Percentiles rank a stretch among this genome's conserved stretches.
These are phyloP conservation scores for Crepidodera aurea DNA, from an alignment of 2,888 invertebrate species.

Conservation along the genomic window DNA sequence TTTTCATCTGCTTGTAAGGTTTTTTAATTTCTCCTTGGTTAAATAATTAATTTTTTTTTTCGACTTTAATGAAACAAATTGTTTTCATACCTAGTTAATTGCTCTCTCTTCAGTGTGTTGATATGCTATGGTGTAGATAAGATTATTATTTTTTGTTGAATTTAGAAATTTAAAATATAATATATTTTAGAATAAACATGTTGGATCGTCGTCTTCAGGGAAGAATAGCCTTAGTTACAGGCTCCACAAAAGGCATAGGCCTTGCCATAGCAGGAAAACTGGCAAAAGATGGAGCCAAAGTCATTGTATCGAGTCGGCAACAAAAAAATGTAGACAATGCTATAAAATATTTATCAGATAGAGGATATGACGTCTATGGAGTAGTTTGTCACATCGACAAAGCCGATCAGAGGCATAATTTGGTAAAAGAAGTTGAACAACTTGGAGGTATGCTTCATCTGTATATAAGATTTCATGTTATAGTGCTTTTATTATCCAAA, in stretches of 20 bases:
- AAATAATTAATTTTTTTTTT: too few species aligned
- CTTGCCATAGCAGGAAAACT: slow-evolving; percentile 88
- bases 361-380: slow-evolving; percentile 67
- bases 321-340: slow-evolving; percentile 85
- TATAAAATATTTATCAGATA: slow-evolving; percentile 71
- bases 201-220: background rate
- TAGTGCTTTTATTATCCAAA: too few species aligned
- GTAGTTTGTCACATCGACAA: slow-evolving; percentile 92
- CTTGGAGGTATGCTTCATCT: slow-evolving; percentile 26
- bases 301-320: slow-evolving; percentile 91
- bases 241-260: slow-evolving; percentile 92
- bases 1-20: too few species aligned
- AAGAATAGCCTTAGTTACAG: slow-evolving; percentile 81
- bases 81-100: too few species aligned
- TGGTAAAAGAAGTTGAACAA: slow-evolving; percentile 60
- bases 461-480: too few species aligned
- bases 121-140: too few species aligned
- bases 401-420: slow-evolving; percentile 77
- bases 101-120: too few species aligned
- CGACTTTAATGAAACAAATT: too few species aligned
- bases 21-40: too few species aligned
- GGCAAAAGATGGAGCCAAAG: slow-evolving; percentile 88
- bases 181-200: background rate
- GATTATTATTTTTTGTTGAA: too few species aligned
- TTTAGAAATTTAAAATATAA: too few species aligned